Base-by-base conservation (phyloP, 2,797 vertebrate species). In the Megaceryle alcyon region DNA sequence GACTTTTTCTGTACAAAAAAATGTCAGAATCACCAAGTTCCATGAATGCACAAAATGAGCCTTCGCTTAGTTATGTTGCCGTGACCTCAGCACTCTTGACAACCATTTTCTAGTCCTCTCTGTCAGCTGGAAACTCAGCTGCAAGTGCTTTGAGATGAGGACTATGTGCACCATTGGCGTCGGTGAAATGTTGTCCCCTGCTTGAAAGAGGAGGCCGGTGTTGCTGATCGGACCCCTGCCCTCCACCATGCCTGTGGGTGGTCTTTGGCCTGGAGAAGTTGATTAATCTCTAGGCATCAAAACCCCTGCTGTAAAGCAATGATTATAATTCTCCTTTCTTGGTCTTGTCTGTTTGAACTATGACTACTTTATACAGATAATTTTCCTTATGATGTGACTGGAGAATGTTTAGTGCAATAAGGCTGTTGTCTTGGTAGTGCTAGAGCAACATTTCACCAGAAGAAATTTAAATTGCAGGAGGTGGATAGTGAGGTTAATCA, bases 161-260 rank as follows among this genome's bases (percentile, higher is more conserved):
- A 79, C 39, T 66, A 6, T 43, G 11, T 65, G 51, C 13, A 3
- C 41, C 66, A 6, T 28, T 92, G 54, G 6, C 16, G 2, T 10
- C 4, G 3, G 10, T 39, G 82, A 66, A 84, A 75, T 41, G 14
- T 35, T 51, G 65, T 28, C 8, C 20, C 6, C 17, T 75, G 23
- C 46, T 75, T 75, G 61, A 53, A 82, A 65, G 20, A 7, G 6
- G 3, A 22, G 31, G 4, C 16, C 69, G 8, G 10, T 78, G 57
- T 60, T 81, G 25, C 53, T 82, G 2, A 0, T 76, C 69, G 23
- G 11, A 75, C 19, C 43, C 12, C 29, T 85, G 35, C 21, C 28
- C 31, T 82, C 46, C 8, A 18, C 66, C 7, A 1, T 65, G 43
- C 31, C 33, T 9, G 0, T 0, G 0, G 14, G 6, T 5, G 7